phyloP scores from a whole-genome alignment of 2,113 vertebrate species.

The Caretta caretta region DNA sequence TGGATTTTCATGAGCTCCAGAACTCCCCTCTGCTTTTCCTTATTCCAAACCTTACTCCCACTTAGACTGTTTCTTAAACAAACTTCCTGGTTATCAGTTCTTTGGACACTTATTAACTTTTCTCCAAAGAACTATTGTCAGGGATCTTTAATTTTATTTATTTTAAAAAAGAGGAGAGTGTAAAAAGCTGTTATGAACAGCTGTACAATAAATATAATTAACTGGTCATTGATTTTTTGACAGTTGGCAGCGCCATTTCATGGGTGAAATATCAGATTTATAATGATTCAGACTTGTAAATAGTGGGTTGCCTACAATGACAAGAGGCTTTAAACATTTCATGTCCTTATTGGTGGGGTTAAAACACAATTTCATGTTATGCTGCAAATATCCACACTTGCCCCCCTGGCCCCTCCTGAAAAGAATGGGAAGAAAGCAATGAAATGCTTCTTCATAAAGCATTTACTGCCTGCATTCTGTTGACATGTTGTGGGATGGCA shows the following conservation, averaged over 20 bases:
- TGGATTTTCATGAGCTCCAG: neutral
- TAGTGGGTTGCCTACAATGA: slow-evolving; percentile 20
- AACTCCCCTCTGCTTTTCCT: neutral
- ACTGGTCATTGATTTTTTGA: slow-evolving; percentile 59
- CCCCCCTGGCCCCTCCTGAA: neutral
- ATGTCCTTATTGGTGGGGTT: neutral
- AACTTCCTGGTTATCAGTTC: slow-evolving; percentile 3
- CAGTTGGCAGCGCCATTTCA: slow-evolving; percentile 48
- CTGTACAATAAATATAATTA: slow-evolving; percentile 50
- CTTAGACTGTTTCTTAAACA: neutral
- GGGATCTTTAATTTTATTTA: neutral
- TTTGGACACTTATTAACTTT: slow-evolving; percentile 31
- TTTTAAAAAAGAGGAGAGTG: neutral
- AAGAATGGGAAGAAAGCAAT: neutral
- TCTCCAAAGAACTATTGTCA: slow-evolving; percentile 30
- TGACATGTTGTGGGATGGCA: neutral
- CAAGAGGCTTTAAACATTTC: neutral
- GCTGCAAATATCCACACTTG: neutral
- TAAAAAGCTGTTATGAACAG: slow-evolving; percentile 44
- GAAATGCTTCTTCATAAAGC: neutral
- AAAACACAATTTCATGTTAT: neutral
- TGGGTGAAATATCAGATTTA: slow-evolving; percentile 25
- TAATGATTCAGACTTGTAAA: slow-evolving; percentile 12
- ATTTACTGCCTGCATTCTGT: slow-evolving; percentile 9
- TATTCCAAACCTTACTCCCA: neutral